Conservation (phyloP, 2,797 vertebrate genomes). For the Ptychobarbus kaznakovi region DNA sequence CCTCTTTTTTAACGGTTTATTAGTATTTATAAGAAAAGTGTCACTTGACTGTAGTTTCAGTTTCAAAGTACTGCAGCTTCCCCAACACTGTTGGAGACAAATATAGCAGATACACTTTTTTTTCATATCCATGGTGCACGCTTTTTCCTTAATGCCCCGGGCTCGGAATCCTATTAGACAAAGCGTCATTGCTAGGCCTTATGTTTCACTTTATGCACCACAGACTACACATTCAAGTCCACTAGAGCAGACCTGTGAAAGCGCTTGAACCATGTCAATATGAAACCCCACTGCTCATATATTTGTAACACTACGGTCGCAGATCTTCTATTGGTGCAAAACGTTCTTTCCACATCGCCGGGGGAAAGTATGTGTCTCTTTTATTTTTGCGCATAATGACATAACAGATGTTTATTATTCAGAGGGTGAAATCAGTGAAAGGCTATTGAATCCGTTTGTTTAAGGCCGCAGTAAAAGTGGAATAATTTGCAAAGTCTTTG, state of each 20-base stretch:
- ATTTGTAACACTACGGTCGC: conserved; percentile 75
- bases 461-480: conserved; percentile 66
- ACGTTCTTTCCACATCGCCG: conserved; percentile 69
- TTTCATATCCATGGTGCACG: conserved; percentile 54
- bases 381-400: conserved; percentile 79
- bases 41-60: background rate
- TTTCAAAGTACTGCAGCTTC: background rate
- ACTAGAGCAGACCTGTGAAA: conserved; percentile 80
- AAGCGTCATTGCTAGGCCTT: conserved; percentile 73
- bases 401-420: conserved; percentile 79
- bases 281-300: conserved; percentile 73
- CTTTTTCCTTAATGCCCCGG: conserved; percentile 54
- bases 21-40: background rate
- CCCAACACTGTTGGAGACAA: background rate
- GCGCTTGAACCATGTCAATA: conserved; percentile 72
- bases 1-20: background rate
- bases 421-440: conserved; percentile 72
- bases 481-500: conserved; percentile 73
- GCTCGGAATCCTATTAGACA: conserved; percentile 75
- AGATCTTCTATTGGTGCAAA: conserved; percentile 76
- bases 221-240: conserved; percentile 79
- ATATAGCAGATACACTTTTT: conserved; percentile 24
- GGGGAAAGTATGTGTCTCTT: conserved; percentile 70
- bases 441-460: conserved; percentile 76
- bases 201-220: conserved; percentile 81